Conservation (phyloP, 2,888 invertebrate species). For the Eucera pruinosa region DNA sequence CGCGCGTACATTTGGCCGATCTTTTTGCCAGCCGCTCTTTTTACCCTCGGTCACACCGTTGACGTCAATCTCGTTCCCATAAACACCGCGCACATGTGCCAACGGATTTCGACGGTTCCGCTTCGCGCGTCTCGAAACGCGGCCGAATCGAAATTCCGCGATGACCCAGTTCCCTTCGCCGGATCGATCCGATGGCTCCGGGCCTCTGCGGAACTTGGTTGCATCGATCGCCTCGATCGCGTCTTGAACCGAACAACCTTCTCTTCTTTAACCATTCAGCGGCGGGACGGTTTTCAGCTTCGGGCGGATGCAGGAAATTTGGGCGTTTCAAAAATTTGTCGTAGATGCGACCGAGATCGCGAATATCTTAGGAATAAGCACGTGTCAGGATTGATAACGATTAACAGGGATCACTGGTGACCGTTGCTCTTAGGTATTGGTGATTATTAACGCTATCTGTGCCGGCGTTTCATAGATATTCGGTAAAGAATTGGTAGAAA, state of each 20-base stretch:
- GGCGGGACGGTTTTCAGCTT: too few species aligned
- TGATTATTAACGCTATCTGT: too few species aligned
- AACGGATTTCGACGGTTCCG: constrained; percentile 21
- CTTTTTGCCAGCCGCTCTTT: constrained; percentile 42
- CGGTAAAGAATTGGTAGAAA: too few species aligned
- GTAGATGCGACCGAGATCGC: too few species aligned
- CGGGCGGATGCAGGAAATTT: too few species aligned
- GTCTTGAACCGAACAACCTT: too few species aligned
- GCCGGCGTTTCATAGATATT: too few species aligned
- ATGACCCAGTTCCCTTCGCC: constrained; percentile 11
- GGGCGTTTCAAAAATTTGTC: too few species aligned
- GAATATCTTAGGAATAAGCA: too few species aligned
- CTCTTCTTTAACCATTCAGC: neutral
- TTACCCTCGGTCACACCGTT: constrained; percentile 24
- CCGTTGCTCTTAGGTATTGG: too few species aligned
- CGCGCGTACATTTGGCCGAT: constrained; percentile 44
- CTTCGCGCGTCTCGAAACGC: neutral
- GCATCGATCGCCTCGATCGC: neutral
- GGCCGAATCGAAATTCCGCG: constrained; percentile 31
- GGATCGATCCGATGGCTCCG: neutral
- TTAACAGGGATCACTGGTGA: too few species aligned
- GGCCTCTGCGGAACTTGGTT: neutral
- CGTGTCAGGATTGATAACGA: too few species aligned
- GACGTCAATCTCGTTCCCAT: constrained; percentile 62
- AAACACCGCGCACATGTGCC: constrained; percentile 49